These are phyloP conservation scores for Phylloscopus trochilus DNA, from an alignment of 2,113 vertebrate species.

Conservation along the genomic window DNA sequence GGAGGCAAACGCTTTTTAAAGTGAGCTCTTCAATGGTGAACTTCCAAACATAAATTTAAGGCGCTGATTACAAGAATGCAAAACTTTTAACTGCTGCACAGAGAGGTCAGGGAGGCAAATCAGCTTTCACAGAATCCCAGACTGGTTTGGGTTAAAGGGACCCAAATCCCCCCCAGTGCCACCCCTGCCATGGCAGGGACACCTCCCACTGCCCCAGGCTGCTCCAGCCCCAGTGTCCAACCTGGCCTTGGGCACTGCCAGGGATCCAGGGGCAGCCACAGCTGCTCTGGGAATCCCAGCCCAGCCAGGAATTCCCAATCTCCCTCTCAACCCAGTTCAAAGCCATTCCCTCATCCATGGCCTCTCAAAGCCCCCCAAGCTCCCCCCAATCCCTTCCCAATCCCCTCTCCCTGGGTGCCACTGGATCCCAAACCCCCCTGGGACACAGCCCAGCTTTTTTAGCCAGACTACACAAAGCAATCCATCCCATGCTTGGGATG, in stretches of 20 bases:
- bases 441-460: accelerated
- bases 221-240: background rate
- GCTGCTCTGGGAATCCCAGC: background rate
- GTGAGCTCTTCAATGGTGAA: background rate
- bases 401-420: background rate
- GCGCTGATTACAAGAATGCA: background rate
- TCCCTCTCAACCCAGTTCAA: accelerated
- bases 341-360: background rate
- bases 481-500: background rate
- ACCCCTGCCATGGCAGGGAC: background rate
- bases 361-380: background rate
- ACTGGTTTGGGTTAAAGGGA: background rate
- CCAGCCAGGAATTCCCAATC: background rate
- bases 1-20: background rate
- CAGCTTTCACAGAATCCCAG: no score
- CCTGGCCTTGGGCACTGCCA: background rate
- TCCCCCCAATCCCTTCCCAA: background rate
- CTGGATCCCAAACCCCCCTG: no score
- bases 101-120: background rate
- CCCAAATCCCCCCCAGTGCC: accelerated
- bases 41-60: background rate
- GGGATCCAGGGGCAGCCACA: background rate
- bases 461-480: background rate
- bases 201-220: background rate
- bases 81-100: background rate